Evolutionary conservation across 92 coral and sea anemone species (phyloP), one percentile per base, ranked within the genome.

Genomic region (Bergia sp.): DNA sequence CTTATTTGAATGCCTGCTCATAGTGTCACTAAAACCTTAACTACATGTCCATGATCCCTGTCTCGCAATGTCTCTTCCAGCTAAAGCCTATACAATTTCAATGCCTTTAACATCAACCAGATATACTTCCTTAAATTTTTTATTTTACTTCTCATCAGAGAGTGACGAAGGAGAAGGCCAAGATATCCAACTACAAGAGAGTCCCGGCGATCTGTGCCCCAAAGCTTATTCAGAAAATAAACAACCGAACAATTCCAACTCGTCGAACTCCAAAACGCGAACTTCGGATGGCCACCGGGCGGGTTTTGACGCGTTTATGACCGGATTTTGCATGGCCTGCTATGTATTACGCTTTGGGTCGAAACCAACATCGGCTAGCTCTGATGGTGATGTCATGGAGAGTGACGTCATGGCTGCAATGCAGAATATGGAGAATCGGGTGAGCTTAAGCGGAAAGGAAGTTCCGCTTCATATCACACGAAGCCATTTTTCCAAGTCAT

Each of bases 231-330:
- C 47, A 40, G 79, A 76, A 43, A 39, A 9, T 29, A 41, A 76
- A 41, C 18, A 41, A 42, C 75, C 41, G n/a, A 44, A 44, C 41
- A 37, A 16, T 67, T 6, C 55, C 37, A 72, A 80, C 12, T 37
- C 79, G 23, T 58, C 49, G 39, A 37, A 47, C 69, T 47, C 73
- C 41, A 92, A 92, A 44, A 91, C 86, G 44, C 92, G 88, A 45
- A 89, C 94, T 43, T 89, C 91, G 4, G 93, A 96, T 37, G 98
- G 96, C 37, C 99, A 97, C 87, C 94, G 99, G 38, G 99, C 99
- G 11, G 99, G 99, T 3, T 96, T 97, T 82, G 99, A 97, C 85
- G 99, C 99, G 9, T 97, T 94, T 82, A 97, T 97, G 99, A 97
- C 99, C 3, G 99, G 99, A 6, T 97, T 91, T 76, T 95, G 95